phyloP scores from a whole-genome alignment of 2,888 invertebrate genomes.

The Ochropleura leucogaster region DNA sequence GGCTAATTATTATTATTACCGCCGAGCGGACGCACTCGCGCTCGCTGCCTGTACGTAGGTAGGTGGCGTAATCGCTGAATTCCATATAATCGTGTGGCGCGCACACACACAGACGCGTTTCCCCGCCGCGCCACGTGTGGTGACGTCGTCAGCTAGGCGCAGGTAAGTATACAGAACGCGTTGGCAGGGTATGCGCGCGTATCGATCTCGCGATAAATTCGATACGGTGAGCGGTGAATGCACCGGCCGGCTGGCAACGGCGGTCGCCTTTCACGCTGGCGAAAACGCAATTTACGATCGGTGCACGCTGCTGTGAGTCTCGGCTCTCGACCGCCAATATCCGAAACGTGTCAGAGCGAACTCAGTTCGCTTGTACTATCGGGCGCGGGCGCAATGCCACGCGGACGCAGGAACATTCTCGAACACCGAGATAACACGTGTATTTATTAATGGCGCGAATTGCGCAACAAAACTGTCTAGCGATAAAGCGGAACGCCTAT shows the following conservation, averaged over 20 bases:
- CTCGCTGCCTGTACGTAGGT: constrained; percentile 73
- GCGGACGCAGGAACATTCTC: constrained; percentile 84
- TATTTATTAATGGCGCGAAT: constrained; percentile 80
- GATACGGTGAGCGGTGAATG: constrained; percentile 87
- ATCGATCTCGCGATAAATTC: constrained; percentile 88
- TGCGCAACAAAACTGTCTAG: constrained; percentile 77
- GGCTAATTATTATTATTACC: constrained; percentile 86
- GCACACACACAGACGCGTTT: constrained; percentile 73
- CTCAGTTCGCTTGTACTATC: constrained; percentile 64
- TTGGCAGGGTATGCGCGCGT: constrained; percentile 77
- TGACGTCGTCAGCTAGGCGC: constrained; percentile 80
- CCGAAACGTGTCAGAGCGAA: constrained; percentile 63
- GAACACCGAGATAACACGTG: constrained; percentile 86
- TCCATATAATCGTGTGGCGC: constrained; percentile 81
- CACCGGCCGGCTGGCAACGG: constrained; percentile 78
- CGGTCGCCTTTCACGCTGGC: constrained; percentile 84
- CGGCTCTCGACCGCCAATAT: constrained; percentile 65
- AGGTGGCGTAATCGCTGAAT: constrained; percentile 87
- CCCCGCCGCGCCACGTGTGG: constrained; percentile 82
- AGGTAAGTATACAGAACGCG: constrained; percentile 74
- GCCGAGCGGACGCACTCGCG: constrained; percentile 76
- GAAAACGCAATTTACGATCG: constrained; percentile 83
- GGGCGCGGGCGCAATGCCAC: constrained; percentile 77
- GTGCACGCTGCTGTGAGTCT: constrained; percentile 70
- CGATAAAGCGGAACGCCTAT: constrained; percentile 72